Conservation (phyloP, 2,888 invertebrate species). For the Hyppa rectilinea region DNA sequence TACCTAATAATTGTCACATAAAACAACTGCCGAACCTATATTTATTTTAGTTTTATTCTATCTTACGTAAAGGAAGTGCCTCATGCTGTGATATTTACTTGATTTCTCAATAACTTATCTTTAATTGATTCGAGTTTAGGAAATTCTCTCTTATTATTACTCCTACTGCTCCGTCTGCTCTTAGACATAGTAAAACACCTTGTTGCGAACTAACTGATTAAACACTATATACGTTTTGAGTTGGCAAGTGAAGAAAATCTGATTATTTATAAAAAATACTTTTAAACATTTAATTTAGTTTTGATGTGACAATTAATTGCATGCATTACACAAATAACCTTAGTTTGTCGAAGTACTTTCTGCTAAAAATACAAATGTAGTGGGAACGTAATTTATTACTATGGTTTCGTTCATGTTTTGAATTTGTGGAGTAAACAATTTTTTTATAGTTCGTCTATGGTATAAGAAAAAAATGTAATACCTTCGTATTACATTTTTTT, state of each 20-base stretch:
- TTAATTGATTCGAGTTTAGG: slow-evolving; percentile 18
- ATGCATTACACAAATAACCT: no score
- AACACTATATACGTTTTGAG: background rate
- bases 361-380: background rate
- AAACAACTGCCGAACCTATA: background rate
- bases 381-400: background rate
- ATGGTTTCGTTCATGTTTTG: no score
- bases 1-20: background rate
- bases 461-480: no score
- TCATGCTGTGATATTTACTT: slow-evolving; percentile 31
- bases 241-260: background rate
- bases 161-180: no score
- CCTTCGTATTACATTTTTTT: no score
- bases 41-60: slow-evolving; percentile 4
- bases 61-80: background rate
- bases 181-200: slow-evolving; percentile 6
- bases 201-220: background rate
- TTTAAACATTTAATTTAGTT: background rate
- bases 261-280: background rate
- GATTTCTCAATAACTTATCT: slow-evolving; percentile 7
- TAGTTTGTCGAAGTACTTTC: background rate
- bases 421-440: background rate
- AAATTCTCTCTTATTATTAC: background rate
- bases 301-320: no score
- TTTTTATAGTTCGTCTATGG: no score